Conservation (phyloP, 1,140 invertebrate species). For the Drosophila neocordata region DNA sequence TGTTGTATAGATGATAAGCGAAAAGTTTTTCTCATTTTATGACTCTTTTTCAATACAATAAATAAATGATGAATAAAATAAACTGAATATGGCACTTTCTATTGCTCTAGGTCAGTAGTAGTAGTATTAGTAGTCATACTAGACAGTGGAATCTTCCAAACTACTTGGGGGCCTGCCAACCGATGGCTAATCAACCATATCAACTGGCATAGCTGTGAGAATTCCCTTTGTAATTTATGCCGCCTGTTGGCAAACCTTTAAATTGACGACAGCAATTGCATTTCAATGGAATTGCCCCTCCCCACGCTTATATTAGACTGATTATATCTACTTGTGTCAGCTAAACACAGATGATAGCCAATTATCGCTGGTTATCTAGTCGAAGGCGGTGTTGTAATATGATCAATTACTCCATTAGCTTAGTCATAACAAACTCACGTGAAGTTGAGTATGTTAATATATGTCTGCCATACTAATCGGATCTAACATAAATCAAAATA, state of each 20-base stretch:
- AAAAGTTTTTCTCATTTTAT: slow-evolving; percentile 35
- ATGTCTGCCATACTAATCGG: not conserved
- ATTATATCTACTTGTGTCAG: too few species aligned
- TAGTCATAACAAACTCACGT: slow-evolving; percentile 38
- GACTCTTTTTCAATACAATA: slow-evolving; percentile 32
- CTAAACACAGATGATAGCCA: too few species aligned
- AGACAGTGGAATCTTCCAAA: slow-evolving; percentile 30
- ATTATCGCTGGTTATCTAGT: not conserved
- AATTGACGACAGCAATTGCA: slow-evolving; percentile 23
- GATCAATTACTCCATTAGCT: slow-evolving; percentile 7
- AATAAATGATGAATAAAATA: slow-evolving; percentile 27
- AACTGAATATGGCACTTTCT: not conserved
- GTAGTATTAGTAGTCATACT: too few species aligned
- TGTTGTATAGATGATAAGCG: slow-evolving; percentile 24
- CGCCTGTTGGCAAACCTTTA: slow-evolving; percentile 10
- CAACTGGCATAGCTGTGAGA: slow-evolving; percentile 43
- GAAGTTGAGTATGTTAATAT: slow-evolving; percentile 32
- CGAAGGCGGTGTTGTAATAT: not conserved
- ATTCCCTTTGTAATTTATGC: slow-evolving; percentile 41
- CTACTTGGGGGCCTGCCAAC: slow-evolving; percentile 43
- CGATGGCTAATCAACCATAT: slow-evolving; percentile 13
- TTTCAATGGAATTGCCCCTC: slow-evolving; percentile 40
- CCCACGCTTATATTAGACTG: not conserved
- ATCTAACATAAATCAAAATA: slow-evolving; percentile 35
- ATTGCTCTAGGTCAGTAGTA: slow-evolving; percentile 43